Conservation (phyloP, 2,113 vertebrate species). For the Hyperoodon ampullatus region DNA sequence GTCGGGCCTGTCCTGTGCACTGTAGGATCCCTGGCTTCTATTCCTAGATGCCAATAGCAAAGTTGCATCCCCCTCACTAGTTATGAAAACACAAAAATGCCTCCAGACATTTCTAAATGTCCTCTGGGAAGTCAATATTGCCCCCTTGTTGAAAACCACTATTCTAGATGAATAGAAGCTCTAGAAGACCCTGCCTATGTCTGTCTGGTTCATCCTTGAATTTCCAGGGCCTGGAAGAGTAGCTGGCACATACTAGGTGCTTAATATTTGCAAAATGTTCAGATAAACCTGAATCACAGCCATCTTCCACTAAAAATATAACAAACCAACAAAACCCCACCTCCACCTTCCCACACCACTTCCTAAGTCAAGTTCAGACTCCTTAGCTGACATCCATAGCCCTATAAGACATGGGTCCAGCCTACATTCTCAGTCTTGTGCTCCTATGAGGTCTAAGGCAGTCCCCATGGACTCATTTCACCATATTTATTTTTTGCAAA, state of each 20-base stretch:
- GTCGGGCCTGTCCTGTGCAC: background rate
- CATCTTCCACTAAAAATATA: conserved; percentile 22
- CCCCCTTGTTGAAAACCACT: background rate
- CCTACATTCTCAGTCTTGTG: background rate
- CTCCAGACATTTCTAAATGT: background rate
- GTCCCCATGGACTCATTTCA: background rate
- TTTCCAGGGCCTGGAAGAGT: background rate
- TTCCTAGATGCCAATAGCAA: background rate
- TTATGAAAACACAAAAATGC: background rate
- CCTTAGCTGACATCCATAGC: background rate
- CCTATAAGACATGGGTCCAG: rapidly evolving
- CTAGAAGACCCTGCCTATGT: background rate
- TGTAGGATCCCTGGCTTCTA: background rate
- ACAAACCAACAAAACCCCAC: background rate
- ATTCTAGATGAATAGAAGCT: background rate
- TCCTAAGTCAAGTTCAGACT: background rate
- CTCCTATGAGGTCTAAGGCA: background rate
- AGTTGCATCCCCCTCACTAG: too few relatives aligned
- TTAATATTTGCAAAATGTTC: conserved; percentile 28
- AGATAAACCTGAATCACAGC: background rate
- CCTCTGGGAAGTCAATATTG: too few relatives aligned
- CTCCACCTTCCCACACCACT: background rate
- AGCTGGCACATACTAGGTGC: background rate
- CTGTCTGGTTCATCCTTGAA: background rate
- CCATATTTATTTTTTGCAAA: background rate